phyloP scores from a whole-genome alignment of 2,797 vertebrate genomes.

The Podarcis siculus region DNA sequence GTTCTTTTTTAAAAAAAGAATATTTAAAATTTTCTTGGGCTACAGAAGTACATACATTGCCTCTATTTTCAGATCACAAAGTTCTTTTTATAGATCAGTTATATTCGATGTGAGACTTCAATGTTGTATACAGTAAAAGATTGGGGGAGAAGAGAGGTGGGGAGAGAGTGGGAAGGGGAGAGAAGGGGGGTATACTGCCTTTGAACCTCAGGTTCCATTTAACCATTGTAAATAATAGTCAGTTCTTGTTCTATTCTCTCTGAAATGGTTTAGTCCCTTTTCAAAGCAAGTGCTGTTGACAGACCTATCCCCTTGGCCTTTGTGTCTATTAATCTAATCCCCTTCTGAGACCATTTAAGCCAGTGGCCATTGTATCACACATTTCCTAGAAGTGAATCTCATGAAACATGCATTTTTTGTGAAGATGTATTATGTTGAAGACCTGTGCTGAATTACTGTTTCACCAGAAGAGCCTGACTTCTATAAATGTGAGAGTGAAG shows the following conservation, averaged over 20 bases:
- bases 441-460: background rate
- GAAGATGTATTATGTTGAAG: background rate
- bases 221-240: background rate
- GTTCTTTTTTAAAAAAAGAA: background rate
- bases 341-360: background rate
- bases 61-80: no score
- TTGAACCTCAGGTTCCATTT: background rate
- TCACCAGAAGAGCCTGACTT: background rate
- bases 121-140: no score
- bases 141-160: no score
- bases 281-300: background rate
- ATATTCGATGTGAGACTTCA: no score
- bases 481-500: background rate
- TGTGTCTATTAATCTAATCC: background rate
- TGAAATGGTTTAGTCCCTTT: background rate
- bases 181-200: background rate
- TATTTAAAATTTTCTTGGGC: no score
- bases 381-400: background rate
- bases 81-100: no score
- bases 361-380: background rate
- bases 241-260: background rate
- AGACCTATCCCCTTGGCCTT: background rate
- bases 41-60: no score
- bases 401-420: background rate
- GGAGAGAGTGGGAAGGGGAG: no score